These are phyloP conservation scores for Peromyscus aztecus DNA, from an alignment of 2,797 vertebrate species.

Conservation along the genomic window DNA sequence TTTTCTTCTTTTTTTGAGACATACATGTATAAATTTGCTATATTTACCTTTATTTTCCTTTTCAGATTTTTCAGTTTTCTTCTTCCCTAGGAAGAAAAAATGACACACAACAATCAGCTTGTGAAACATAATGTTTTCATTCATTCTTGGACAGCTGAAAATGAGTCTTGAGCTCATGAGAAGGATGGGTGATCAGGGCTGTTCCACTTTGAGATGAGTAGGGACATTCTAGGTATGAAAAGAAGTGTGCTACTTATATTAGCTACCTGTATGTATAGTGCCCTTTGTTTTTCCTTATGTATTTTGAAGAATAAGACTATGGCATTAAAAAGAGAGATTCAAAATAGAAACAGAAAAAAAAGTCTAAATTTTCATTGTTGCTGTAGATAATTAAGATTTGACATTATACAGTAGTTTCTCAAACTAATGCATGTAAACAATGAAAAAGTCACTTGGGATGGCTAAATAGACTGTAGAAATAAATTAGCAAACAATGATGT, in stretches of 20 bases:
- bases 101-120: not conserved
- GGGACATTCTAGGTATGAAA: not conserved
- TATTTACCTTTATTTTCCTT: conserved; percentile 86
- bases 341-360: not conserved
- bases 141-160: not conserved
- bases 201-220: not conserved
- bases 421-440: not conserved
- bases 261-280: not conserved
- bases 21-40: not conserved
- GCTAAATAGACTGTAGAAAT: not conserved
- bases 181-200: not conserved
- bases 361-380: not conserved
- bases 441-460: not conserved
- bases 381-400: conserved; percentile 5
- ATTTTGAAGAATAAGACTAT: not conserved
- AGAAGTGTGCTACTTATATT: fast-evolving
- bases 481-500: not conserved
- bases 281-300: fast-evolving
- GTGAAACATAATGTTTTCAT: not conserved
- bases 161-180: not conserved
- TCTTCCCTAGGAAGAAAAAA: conserved; percentile 78
- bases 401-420: not conserved
- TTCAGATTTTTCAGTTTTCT: conserved; percentile 81
- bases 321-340: not conserved
- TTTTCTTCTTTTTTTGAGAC: not conserved